Conservation (phyloP, 30 jellyfish, hydroid and myxozoan species). For the Phacellophora camtschatica region DNA sequence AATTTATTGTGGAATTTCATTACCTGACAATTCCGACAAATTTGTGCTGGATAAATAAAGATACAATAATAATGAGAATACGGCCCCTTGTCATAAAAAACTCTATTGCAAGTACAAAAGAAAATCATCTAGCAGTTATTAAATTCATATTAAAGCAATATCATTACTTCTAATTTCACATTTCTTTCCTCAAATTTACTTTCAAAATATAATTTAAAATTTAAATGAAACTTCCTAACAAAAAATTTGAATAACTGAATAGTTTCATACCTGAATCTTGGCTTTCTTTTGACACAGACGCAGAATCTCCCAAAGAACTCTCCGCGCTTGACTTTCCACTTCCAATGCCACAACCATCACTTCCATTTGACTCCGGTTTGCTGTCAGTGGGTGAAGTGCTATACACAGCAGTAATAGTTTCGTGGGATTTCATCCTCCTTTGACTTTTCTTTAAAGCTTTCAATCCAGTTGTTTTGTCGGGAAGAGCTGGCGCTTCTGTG, state of each 20-base stretch:
- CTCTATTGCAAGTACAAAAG: no score
- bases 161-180: no score
- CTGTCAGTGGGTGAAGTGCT: slow-evolving; percentile 2
- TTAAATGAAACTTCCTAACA: no score
- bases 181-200: no score
- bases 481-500: neutral
- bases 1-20: no score
- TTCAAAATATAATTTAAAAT: no score
- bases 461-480: neutral
- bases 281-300: slow-evolving; percentile 43
- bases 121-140: no score
- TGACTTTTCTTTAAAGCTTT: slow-evolving; percentile 55
- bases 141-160: no score
- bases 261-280: slow-evolving; percentile 36
- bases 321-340: slow-evolving; percentile 46
- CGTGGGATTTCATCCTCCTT: slow-evolving; percentile 91
- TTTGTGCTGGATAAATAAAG: no score
- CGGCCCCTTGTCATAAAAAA: no score
- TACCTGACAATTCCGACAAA: no score
- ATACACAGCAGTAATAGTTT: slow-evolving; percentile 59
- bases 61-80: no score
- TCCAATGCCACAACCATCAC: neutral
- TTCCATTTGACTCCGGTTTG: neutral
- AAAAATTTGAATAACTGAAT: neutral
- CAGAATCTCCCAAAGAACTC: slow-evolving; percentile 50